A percentile compares a stretch with the other conserved stretches of the same genome.
Conservation (phyloP, 1,140 invertebrate genomes). For the Solen grandis region DNA sequence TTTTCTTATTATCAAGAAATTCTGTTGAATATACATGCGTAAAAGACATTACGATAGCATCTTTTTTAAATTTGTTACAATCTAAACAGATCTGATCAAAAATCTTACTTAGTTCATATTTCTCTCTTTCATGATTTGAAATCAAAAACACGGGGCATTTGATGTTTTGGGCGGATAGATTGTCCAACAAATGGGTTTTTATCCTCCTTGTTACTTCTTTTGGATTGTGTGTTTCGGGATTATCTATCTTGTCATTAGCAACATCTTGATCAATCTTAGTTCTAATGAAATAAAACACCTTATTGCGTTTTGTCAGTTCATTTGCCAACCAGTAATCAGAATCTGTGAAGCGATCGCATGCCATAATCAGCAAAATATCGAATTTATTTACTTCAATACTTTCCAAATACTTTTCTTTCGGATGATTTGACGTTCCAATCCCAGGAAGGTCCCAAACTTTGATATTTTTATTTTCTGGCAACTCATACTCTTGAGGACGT, state of each 20-base stretch:
- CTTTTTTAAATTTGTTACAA: no score
- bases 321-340: not conserved
- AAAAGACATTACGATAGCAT: no score
- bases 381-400: not conserved
- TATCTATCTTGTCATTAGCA: not conserved
- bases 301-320: not conserved
- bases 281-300: not conserved
- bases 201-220: not conserved
- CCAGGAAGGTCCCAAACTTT: constrained; percentile 3
- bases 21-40: no score
- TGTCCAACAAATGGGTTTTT: not conserved
- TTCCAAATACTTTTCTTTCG: not conserved
- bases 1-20: no score
- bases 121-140: no score
- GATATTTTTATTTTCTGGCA: not conserved
- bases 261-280: constrained; percentile 1
- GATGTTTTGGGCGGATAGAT: not conserved
- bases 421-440: not conserved
- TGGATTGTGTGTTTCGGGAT: not conserved
- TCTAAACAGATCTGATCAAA: no score
- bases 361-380: not conserved
- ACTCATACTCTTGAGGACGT: not conserved
- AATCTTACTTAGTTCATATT: no score
- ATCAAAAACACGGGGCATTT: not conserved
- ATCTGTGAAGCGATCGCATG: not conserved